Conservation (phyloP, 92 coral and sea anemone species). For the Actinernus sp. region DNA sequence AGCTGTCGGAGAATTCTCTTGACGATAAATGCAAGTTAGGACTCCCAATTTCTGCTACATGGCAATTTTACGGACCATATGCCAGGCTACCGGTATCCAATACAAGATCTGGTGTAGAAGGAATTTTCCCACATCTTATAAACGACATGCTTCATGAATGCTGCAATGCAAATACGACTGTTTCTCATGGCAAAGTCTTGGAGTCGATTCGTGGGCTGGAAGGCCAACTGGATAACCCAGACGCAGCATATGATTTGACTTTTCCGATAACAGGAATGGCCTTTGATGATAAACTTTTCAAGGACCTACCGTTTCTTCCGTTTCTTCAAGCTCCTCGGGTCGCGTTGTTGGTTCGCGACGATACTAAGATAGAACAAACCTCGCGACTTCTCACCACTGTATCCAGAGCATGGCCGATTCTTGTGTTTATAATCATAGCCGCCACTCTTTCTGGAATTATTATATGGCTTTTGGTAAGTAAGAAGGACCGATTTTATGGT, state of each 20-base stretch:
- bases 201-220: conserved; percentile 80
- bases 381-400: conserved; percentile 83
- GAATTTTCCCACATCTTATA: conserved; percentile 90
- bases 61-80: conserved; percentile 98
- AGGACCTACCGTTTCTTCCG: conserved; percentile 83
- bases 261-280: conserved; percentile 87
- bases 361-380: conserved; percentile 69
- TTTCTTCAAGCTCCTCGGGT: conserved; percentile 90
- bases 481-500: neutral
- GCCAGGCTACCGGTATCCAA: conserved; percentile 37
- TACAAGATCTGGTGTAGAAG: conserved; percentile 74
- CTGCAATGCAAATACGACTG: conserved; percentile 62
- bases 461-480: conserved; percentile 92
- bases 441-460: conserved; percentile 96
- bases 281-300: conserved; percentile 67
- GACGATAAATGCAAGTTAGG: conserved; percentile 89
- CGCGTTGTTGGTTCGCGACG: conserved; percentile 86
- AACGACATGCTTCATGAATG: conserved; percentile 83
- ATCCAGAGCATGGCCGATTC: conserved; percentile 94
- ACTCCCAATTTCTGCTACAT: conserved; percentile 83
- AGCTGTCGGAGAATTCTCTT: conserved; percentile 53
- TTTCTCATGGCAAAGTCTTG: conserved; percentile 66
- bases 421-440: conserved; percentile 90
- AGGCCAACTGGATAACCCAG: conserved; percentile 54
- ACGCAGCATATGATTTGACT: conserved; percentile 76